Evolutionary conservation across 2,113 vertebrate species (phyloP), one percentile per base, ranked within the genome.

Genomic region (Craseonycteris thonglongyai): DNA sequence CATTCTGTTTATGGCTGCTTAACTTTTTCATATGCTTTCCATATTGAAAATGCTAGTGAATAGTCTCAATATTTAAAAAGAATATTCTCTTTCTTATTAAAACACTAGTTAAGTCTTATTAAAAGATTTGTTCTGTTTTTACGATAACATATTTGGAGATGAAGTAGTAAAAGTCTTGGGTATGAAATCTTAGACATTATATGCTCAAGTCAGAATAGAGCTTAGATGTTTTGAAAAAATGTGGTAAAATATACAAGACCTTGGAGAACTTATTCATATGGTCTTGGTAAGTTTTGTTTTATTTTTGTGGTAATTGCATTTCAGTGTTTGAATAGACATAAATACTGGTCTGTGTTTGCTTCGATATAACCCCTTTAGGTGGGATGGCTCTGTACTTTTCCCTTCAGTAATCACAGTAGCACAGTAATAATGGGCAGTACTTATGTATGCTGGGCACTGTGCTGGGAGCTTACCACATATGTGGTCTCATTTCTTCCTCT

Each of bases 1-100:
- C 2, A 30, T 85, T 95, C 40, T 94, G 88, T 91, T 54, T 84
- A 75, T 69, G 82, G 66, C 33, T 66, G 42, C 22, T 14, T 88
- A 56, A 21, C 76, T 93, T 92, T 96, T 71, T 54, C n/a, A 56
- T 38, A 0, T 61, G 45, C 82, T 82, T 16, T 16, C 45, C 47
- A 58, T 63, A 38, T 33, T 82, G 47, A 79, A 90, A 93, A 88
- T 91, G 65, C n/a, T 84, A 54, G 38, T 80, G n/a, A 81, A 84
- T 15, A 65, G 45, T 95, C 19, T 42, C 82, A 87, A 10, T n/a
- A n/a, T n/a, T n/a, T n/a, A n/a, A n/a, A n/a, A n/a, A n/a, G n/a
- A n/a, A n/a, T n/a, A n/a, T n/a, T n/a, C 33, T 56, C 28, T 91
- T 93, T 76, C n/a, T 90, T 78, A 84, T 42, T 80, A 75, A 93